Base-by-base conservation (phyloP, 2,113 vertebrate genomes). In the Chloroceryle aenea region DNA sequence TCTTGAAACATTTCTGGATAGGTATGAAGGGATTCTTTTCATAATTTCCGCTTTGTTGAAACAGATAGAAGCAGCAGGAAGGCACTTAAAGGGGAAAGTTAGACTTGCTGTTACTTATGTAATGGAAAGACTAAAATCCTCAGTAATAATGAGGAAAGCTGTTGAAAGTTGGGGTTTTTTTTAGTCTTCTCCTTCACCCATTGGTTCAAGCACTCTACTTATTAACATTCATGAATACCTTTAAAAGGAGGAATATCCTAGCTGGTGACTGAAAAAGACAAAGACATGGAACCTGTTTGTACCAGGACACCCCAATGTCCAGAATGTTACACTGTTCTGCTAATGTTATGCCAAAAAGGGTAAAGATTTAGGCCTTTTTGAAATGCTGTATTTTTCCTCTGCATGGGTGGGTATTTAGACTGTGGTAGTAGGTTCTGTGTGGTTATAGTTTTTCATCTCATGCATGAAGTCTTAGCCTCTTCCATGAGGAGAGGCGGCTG, bases 401-500 rank as follows among this genome's bases (percentile, higher is more conserved):
- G 19, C 7, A 1, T 42, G 26, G 9, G 53, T 66, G 69, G 13
- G 4, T 90, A 23, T 78, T 87, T 66, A 87, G 50, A 20, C 20
- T 0, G 0, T 45, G 8, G 13, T 50, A 18, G 8, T 77, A 61
- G 14, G 20, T 48, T 67, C 20, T 43, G 13, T 0, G 0, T 43
- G 7, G 20, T 93, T 77, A 25, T 29, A 34, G 26, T n/a, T 90
- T 87, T 74, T 53, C 18, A 23, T 62, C 23, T 92, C 17, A 25
- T 56, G 18, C 4, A 2, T 12, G 29, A 84, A 47, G 32, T 36
- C 43, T 55, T 67, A 64, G 29, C 9, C 53, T 77, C 40, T 63
- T 4, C 25, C 5, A 11, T 22, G 7, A 69, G 16, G 68, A 55
- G 34, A 81, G 22, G 32, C 14, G 61, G 38, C 47, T 87, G 72